phyloP scores from a whole-genome alignment of 2,888 invertebrate genomes.

The Heliothis peltigera region DNA sequence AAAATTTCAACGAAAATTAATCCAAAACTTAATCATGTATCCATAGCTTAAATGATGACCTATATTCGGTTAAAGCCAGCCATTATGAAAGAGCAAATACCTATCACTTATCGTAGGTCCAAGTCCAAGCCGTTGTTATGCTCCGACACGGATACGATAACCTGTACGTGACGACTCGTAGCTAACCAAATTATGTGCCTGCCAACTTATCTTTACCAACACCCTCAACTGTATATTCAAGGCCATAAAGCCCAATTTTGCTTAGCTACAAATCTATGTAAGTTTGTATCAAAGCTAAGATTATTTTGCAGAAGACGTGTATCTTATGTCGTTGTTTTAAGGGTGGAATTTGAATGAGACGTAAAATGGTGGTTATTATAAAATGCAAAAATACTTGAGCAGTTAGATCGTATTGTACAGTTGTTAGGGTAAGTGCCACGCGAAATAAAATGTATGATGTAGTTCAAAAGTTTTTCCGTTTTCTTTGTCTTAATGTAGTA shows the following conservation, averaged over 20 bases:
- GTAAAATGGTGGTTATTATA: conserved; percentile 35
- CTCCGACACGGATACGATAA: conserved; percentile 72
- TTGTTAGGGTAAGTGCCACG: conserved; percentile 46
- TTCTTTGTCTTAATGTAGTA: conserved; percentile 36
- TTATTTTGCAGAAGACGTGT: conserved; percentile 41
- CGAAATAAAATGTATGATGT: conserved; percentile 51
- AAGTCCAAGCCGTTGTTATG: conserved; percentile 75
- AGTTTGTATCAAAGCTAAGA: conserved; percentile 48
- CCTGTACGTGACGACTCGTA: conserved; percentile 73
- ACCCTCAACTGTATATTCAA: conserved; percentile 26
- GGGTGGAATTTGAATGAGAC: conserved; percentile 36
- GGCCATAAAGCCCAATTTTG: conserved; percentile 39
- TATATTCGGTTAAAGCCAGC: conserved; percentile 53
- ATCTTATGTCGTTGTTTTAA: conserved; percentile 39
- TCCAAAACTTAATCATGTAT: conserved; percentile 27
- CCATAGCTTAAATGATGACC: conserved; percentile 33
- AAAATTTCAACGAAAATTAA: conserved; percentile 9
- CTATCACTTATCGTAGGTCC: conserved; percentile 64
- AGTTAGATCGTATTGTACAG: conserved; percentile 58
- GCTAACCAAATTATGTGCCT: conserved; percentile 68
- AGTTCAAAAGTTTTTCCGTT: conserved; percentile 41
- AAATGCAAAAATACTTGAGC: conserved; percentile 59
- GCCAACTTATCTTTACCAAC: conserved; percentile 49
- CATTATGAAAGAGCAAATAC: conserved; percentile 62
- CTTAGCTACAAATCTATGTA: background rate